Evolutionary conservation across 2,888 invertebrate genomes (phyloP).

Genomic region (Cryptocephalus moraei): DNA sequence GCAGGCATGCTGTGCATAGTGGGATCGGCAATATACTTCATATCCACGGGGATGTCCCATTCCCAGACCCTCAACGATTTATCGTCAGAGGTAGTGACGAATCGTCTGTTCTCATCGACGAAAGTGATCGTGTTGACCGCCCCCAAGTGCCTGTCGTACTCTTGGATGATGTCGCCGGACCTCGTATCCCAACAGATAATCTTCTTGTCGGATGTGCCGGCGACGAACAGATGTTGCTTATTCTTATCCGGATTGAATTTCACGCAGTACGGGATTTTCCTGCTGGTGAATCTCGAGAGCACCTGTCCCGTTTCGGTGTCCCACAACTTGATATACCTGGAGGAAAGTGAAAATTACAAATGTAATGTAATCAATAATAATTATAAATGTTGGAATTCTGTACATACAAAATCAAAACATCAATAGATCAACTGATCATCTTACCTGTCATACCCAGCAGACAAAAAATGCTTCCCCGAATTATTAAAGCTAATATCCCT

Average conservation of each 20-base stretch:
- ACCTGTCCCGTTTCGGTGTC: conserved; percentile 95
- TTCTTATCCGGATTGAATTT: conserved; percentile 97
- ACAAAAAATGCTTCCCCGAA: conserved; percentile 82
- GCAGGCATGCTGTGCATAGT: conserved; percentile 99
- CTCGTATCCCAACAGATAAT: conserved; percentile 98
- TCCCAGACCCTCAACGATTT: conserved; percentile 99
- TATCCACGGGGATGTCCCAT: conserved; percentile 98
- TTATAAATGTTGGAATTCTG: too few species aligned
- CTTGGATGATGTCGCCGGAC: conserved; percentile 48
- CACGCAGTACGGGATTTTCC: conserved; percentile 96
- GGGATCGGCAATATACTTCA: conserved; percentile 99
- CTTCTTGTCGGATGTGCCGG: conserved; percentile 98
- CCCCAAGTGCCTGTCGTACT: conserved; percentile 83
- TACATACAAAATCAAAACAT: too few species aligned
- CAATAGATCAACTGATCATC: too few species aligned
- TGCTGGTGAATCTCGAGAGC: conserved; percentile 78
- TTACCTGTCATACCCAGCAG: conserved; percentile 66
- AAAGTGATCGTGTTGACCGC: conserved; percentile 99
- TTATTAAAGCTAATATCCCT: conserved; percentile 95
- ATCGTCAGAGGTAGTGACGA: conserved; percentile 98
- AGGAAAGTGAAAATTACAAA: conserved; percentile 23
- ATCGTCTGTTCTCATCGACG: conserved; percentile 94
- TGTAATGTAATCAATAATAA: too few species aligned
- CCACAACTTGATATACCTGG: conserved; percentile 88
- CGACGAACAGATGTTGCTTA: conserved; percentile 95